Evolutionary conservation across 2,113 vertebrate genomes (phyloP).

Genomic region (Coreoperca whiteheadi): DNA sequence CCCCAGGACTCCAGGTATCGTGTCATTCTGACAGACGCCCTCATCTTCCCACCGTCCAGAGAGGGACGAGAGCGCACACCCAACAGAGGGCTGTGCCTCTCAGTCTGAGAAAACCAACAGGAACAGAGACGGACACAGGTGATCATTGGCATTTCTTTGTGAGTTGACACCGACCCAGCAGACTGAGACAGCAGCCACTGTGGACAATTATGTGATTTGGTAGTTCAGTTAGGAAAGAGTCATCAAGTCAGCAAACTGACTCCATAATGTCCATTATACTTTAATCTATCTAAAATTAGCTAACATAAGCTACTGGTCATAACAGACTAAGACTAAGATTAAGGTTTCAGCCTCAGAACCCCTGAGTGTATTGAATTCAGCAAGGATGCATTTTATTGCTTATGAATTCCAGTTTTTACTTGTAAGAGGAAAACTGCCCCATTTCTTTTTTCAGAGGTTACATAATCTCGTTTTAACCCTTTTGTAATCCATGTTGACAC

Average conservation of each 20-base stretch:
- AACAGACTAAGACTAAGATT: no score
- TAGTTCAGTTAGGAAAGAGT: no score
- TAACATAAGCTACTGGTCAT: not conserved
- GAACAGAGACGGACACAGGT: not conserved
- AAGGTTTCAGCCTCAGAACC: no score
- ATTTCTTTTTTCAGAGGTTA: not conserved
- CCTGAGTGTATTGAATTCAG: not conserved
- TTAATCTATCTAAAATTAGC: not conserved
- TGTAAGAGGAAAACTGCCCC: not conserved
- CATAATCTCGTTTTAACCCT: not conserved
- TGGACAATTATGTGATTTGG: not conserved
- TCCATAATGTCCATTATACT: not conserved
- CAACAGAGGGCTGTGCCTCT: conserved; percentile 92
- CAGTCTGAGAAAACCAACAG: conserved; percentile 82
- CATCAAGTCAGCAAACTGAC: not conserved
- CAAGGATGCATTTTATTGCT: not conserved
- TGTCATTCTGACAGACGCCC: conserved; percentile 97
- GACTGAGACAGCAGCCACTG: not conserved
- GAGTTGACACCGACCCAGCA: not conserved
- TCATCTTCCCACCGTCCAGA: conserved; percentile 94
- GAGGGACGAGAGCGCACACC: conserved; percentile 89
- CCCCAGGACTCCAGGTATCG: conserved; percentile 99
- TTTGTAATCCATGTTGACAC: not conserved
- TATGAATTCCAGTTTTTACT: not conserved
- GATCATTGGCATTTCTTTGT: not conserved